These are phyloP conservation scores for Globia sparganii DNA, from an alignment of 2,888 invertebrate genomes.

Conservation along the genomic window DNA sequence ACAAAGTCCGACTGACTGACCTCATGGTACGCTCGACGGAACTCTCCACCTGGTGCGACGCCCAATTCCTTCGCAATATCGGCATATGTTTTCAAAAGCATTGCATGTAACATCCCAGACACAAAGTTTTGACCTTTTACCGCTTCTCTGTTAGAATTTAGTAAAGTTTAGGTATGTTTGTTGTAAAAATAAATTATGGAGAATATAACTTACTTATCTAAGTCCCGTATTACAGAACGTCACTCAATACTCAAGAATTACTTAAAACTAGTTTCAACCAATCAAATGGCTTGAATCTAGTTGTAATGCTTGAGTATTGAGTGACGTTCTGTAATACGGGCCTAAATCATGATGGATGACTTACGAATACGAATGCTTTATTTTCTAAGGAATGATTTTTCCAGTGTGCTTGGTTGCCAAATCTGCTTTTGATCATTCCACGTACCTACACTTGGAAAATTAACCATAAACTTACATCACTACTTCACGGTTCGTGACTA, in stretches of 20 bases:
- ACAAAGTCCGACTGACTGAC: conserved; percentile 66
- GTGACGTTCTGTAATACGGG: too few species aligned
- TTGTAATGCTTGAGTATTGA: too few species aligned
- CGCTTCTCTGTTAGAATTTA: conserved; percentile 76
- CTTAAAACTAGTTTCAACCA: too few species aligned
- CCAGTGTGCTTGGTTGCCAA: neutral
- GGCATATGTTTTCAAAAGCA: conserved; percentile 87
- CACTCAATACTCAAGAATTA: too few species aligned
- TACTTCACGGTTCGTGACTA: neutral
- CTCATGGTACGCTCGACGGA: conserved; percentile 87
- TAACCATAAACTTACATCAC: neutral
- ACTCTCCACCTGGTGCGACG: conserved; percentile 88
- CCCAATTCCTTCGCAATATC: conserved; percentile 87
- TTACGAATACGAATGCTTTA: neutral
- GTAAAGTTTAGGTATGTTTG: neutral
- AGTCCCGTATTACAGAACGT: too few species aligned
- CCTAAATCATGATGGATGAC: neutral
- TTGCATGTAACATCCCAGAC: conserved; percentile 87
- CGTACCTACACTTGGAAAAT: neutral
- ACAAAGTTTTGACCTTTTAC: conserved; percentile 86
- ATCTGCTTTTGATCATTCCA: neutral
- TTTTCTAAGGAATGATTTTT: neutral
- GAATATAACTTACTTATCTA: too few species aligned
- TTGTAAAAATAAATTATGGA: neutral
- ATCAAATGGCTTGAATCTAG: too few species aligned